Base-by-base conservation (phyloP, 2,888 invertebrate genomes). In the Ectemnius lituratus region DNA sequence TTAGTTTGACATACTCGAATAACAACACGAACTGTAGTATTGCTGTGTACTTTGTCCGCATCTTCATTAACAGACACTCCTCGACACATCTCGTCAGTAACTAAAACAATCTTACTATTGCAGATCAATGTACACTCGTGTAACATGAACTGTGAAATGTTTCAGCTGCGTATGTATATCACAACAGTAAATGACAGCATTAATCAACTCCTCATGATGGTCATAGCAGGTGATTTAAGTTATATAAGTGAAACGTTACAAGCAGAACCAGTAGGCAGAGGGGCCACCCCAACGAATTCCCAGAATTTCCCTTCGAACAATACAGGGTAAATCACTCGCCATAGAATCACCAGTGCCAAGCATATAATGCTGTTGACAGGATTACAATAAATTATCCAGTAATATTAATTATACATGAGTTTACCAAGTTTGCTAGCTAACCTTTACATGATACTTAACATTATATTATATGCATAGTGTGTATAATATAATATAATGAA, bases 211-310 rank as follows among this genome's bases (percentile, higher is more conserved):
- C 66, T 73, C 70, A 60, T 79, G 71, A 81, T 65, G 62, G 62
- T 76, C 58, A 16, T 81, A 74, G 14, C 80, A 81, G 79, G 82
- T 81, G 80, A 81, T 72, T 81, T 74, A 28, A 78, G 68, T 60
- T 61, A 62, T 64, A 58, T 61, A 70, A 37, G 37, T 20, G 63
- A 67, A 63, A 68, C 58, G 27, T 69, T 64, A 73, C 23, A 27
- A 67, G 63, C 73, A 73, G 66, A 70, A 65, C 73, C 47, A 70
- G 60, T 62, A 62, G 49, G 64, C 63, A 16, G 61, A 18, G 47
- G 11, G 37, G 37, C 18, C 61, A 59, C 62, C 68, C 61, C 14
- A 69, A 60, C 46, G 64, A 70, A 67, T 70, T 70, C 64, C 58
- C 13, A 56, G n/a, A 47, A 52, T 4, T 60, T 49, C 46, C 57